Base-by-base conservation (phyloP, 2,797 vertebrate species). In the Poecilia velifera region DNA sequence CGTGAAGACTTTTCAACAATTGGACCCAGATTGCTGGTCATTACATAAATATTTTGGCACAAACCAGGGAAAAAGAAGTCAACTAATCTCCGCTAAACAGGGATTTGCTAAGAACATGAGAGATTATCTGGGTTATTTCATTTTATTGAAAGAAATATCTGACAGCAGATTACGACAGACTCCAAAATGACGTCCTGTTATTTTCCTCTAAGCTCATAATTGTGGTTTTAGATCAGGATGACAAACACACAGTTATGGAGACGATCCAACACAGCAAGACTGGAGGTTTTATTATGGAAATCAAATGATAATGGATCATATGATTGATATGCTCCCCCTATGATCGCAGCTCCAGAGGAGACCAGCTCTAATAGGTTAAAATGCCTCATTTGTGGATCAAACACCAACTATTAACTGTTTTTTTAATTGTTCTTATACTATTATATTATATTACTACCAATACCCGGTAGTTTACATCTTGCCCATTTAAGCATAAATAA, bases 121-220 rank as follows among this genome's bases (percentile, higher is more conserved):
- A 79, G 90, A 91, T 93, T 89, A 93, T 79, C 82, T 79, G 82
- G 92, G 92, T 90, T 89, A 91, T 90, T 92, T 90, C 73, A 83
- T 93, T 89, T 93, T 89, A 94, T 77, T 91, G 91, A 95, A 90
- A 94, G 90, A 91, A 91, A 93, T 89, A 89, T 91, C 87, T 92
- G 87, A 93, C 92, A 90, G 89, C 84, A 88, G 91, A 91, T 93
- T 87, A 91, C 76, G 80, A 84, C 87, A 86, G 83, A 82, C 86
- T 83, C 82, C 73, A 80, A 89, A 88, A 71, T 89, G 88, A 87
- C 84, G 90, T 81, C 85, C 90, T 88, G 89, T 88, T 84, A 90
- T 94, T 93, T 91, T 92, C 88, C 91, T 85, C 83, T 92, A 89
- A 92, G 89, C 91, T 93, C 89, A 91, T 93, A 93, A 92, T 92